Evolutionary conservation across 2,888 invertebrate genomes (phyloP), one percentile per base, ranked within the genome.

Genomic region (Nomada goodeniana): DNA sequence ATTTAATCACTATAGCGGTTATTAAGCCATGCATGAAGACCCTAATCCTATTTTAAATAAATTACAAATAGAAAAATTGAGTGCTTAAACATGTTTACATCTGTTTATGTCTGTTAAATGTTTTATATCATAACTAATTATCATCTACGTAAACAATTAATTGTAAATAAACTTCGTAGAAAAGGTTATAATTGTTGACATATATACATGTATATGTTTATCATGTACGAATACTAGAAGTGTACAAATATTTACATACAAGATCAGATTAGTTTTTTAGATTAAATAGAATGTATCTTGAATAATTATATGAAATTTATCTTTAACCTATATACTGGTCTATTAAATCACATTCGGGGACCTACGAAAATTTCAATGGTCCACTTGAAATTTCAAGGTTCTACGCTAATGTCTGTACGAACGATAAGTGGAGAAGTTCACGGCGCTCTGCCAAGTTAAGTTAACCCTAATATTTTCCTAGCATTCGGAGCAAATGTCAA

Each of bases 351-450:
- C 20, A 18, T 20, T 44, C 13, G 2, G 53, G 13, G 23, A n/a
- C 3, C 15, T 23, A 23, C 26, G 5, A 36, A 15, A 26, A 69
- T 29, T 47, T 9, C 11, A 61, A 20, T 26, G 47, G n/a, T 44
- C 52, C 47, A 13, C 53, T 23, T 26, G 4, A 11, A 36, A 63
- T 20, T 71, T 50, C 9, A 2, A 20, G 42, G 26, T 44, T 50
- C 13, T 60, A 78, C 80, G 83, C 76, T 80, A 76, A 64, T 84
- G 78, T 4, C 44, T 65, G 44, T 64, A 57, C 11, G 64, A 80
- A 57, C 63, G 71, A 60, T 50, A 59, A 60, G 72, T 52, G 44
- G 42, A 36, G 68, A 53, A 67, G 65, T 52, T 68, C 74, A 55
- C 64, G 20, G 47, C 59, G 64, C 76, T 63, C 61, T 59, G 71